phyloP scores from a whole-genome alignment of 2,113 vertebrate species.

The Halcyon senegalensis region DNA sequence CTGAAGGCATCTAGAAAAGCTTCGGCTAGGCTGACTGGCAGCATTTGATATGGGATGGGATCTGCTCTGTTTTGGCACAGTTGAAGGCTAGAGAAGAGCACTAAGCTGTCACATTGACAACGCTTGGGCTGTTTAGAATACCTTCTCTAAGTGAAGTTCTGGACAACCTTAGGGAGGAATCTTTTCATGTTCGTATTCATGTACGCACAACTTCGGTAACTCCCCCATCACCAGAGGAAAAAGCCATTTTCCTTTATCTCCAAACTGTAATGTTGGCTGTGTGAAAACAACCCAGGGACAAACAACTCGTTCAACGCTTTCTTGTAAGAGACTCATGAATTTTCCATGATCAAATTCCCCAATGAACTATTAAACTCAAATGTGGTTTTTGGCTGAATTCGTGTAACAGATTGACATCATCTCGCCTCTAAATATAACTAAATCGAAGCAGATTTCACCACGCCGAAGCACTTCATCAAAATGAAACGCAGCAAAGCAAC shows the following conservation, averaged over 20 bases:
- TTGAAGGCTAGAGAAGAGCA: neutral
- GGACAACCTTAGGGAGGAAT: neutral
- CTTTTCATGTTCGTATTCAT: neutral
- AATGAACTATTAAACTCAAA: conserved; percentile 43
- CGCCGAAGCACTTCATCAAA: conserved; percentile 9
- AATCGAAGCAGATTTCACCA: conserved; percentile 46
- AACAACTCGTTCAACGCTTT: conserved; percentile 42
- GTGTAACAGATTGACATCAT: conserved; percentile 56
- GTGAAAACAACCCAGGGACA: conserved; percentile 36
- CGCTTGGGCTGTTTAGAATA: neutral
- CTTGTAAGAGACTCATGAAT: conserved; percentile 50
- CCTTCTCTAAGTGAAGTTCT: neutral
- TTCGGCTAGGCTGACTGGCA: neutral
- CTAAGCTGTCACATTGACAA: neutral
- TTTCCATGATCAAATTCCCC: conserved; percentile 67
- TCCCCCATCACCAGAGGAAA: neutral
- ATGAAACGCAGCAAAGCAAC: neutral
- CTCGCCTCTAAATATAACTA: conserved; percentile 34
- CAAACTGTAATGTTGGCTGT: neutral
- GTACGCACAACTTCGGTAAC: neutral
- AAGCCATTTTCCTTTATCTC: neutral
- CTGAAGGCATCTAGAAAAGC: neutral
- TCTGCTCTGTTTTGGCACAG: neutral
- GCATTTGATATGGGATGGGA: neutral
- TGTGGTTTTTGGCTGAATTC: conserved; percentile 58